Evolutionary conservation across 1,140 invertebrate genomes (phyloP).

Genomic region (Megalopta genalis): DNA sequence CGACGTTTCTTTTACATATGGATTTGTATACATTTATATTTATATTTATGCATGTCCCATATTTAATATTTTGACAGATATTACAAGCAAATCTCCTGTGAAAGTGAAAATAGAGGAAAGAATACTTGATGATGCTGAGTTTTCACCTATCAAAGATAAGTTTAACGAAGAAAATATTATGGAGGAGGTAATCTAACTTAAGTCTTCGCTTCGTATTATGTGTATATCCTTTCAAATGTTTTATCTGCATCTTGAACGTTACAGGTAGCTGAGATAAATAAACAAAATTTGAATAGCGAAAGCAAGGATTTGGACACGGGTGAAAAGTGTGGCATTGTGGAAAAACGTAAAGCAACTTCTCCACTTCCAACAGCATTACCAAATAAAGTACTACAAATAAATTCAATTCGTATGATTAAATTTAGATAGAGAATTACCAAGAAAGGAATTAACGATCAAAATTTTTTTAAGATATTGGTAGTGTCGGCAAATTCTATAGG

Average conservation of each 20-base stretch:
- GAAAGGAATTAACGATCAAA: neutral
- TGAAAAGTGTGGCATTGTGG: constrained; percentile 16
- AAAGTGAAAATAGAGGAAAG: constrained; percentile 41
- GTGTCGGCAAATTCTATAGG: constrained; percentile 54
- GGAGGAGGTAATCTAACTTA: constrained; percentile 39
- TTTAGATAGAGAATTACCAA: no score
- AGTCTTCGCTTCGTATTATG: neutral
- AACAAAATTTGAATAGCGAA: constrained; percentile 24
- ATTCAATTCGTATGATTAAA: neutral
- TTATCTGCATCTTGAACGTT: neutral
- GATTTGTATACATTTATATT: no score
- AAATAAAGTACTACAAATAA: constrained; percentile 58
- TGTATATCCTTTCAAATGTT: constrained; percentile 12
- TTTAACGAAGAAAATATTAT: constrained; percentile 4
- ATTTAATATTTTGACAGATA: constrained; percentile 31
- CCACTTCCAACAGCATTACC: constrained; percentile 43
- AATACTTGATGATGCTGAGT: constrained; percentile 23
- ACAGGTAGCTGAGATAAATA: constrained; percentile 36
- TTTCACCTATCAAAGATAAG: constrained; percentile 20
- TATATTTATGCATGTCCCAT: no score
- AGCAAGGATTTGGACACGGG: constrained; percentile 14
- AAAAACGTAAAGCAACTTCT: constrained; percentile 49
- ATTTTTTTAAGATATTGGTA: constrained; percentile 55
- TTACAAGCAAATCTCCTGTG: constrained; percentile 47
- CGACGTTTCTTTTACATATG: neutral